Evolutionary conservation across 2,113 vertebrate species (phyloP).

Genomic region (Poeciliopsis turrubarensis): DNA sequence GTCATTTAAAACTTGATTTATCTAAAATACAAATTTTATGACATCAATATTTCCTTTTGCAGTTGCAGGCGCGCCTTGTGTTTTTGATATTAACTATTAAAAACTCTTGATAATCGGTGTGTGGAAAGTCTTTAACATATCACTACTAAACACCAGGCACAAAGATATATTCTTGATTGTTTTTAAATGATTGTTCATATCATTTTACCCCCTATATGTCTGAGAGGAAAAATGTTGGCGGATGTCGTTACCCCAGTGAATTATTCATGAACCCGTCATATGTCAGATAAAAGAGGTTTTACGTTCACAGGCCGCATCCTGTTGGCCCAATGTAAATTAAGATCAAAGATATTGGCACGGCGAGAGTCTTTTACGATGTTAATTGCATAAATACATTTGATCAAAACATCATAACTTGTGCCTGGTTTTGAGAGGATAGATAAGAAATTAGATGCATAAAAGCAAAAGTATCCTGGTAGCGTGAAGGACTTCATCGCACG

Average conservation of each 20-base stretch:
- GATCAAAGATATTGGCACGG: slow-evolving; percentile 40
- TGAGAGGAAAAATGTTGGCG: neutral
- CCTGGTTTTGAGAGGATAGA: slow-evolving; percentile 2
- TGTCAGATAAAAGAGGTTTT: slow-evolving; percentile 28
- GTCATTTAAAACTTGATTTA: neutral
- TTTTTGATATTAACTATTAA: neutral
- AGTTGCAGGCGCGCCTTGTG: neutral
- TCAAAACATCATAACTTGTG: slow-evolving; percentile 16
- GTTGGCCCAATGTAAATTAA: slow-evolving; percentile 26
- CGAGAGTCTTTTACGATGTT: slow-evolving; percentile 20
- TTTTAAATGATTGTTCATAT: neutral
- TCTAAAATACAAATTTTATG: neutral
- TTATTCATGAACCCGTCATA: slow-evolving; percentile 32
- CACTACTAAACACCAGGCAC: too few species aligned
- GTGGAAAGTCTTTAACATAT: too few species aligned
- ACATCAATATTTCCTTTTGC: neutral
- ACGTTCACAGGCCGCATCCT: slow-evolving; percentile 24
- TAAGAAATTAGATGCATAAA: slow-evolving; percentile 18
- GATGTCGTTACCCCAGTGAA: slow-evolving; percentile 9
- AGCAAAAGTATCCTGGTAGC: neutral
- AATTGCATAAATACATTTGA: slow-evolving; percentile 27
- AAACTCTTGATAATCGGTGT: too few species aligned
- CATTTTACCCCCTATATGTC: neutral
- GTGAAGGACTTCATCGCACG: neutral
- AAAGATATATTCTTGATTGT: neutral